These are phyloP conservation scores for Lepilemur septentrionalis DNA, from an alignment of 2,797 vertebrate genomes.

Conservation along the genomic window DNA sequence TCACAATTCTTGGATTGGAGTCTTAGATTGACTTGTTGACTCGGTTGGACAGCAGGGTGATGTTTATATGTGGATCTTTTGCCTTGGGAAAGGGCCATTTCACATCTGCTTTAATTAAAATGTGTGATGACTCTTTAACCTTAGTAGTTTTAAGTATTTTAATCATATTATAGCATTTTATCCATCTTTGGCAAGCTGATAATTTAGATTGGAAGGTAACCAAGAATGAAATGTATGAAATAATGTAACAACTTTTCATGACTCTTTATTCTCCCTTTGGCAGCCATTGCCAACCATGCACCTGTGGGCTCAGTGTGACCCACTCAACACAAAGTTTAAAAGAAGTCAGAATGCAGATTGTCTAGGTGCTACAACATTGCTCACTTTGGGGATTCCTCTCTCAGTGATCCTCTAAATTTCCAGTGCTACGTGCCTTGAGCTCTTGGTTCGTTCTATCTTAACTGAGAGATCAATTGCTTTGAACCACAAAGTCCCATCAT, in stretches of 20 bases:
- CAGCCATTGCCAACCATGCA: background rate
- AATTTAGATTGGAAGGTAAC: slow-evolving; percentile 53
- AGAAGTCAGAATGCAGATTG: background rate
- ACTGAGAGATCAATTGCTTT: background rate
- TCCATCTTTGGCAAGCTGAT: slow-evolving; percentile 41
- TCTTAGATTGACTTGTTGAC: background rate
- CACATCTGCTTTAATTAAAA: slow-evolving; percentile 52
- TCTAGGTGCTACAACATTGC: no score
- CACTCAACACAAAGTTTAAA: background rate
- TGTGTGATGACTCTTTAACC: slow-evolving; percentile 42
- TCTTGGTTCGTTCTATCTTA: background rate
- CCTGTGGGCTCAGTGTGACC: background rate
- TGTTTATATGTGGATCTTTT: background rate
- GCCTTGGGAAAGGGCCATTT: slow-evolving; percentile 24
- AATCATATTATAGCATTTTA: slow-evolving; percentile 44
- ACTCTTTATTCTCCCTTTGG: background rate
- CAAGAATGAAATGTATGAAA: slow-evolving; percentile 52
- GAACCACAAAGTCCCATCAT: background rate
- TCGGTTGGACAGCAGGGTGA: background rate
- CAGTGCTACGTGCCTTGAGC: background rate
- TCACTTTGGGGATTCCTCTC: background rate
- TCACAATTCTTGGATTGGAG: background rate
- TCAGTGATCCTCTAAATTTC: background rate
- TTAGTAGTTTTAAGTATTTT: slow-evolving; percentile 45
- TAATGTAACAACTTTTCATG: background rate